phyloP scores from a whole-genome alignment of 2,797 vertebrate genomes.

The Sebastes goodei region DNA sequence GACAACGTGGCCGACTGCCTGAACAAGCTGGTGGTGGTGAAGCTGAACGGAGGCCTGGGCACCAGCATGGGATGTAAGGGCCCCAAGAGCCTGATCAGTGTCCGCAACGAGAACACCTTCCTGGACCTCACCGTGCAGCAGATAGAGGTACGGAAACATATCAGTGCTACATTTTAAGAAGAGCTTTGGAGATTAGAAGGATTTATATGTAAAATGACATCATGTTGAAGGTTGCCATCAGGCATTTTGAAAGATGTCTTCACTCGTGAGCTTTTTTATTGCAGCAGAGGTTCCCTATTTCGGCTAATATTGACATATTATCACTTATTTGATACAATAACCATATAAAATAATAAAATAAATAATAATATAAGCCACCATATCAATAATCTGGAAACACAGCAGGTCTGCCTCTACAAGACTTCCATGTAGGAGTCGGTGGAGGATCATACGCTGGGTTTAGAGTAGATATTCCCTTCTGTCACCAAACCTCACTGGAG shows the following conservation, averaged over 20 bases:
- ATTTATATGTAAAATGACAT: neutral
- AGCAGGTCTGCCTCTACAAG: too few relatives aligned
- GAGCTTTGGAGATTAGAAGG: too few relatives aligned
- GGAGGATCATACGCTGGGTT: too few relatives aligned
- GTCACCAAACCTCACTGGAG: too few relatives aligned
- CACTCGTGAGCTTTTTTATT: neutral
- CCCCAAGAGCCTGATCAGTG: slow-evolving; percentile 97
- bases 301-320: neutral
- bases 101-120: slow-evolving; percentile 98
- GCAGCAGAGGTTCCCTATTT: too few relatives aligned
- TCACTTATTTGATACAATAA: neutral
- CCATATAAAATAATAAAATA: too few relatives aligned
- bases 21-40: slow-evolving; percentile 97
- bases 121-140: slow-evolving; percentile 98
- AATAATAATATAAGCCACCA: too few relatives aligned
- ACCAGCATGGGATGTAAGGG: slow-evolving; percentile 99
- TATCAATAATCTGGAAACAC: too few relatives aligned
- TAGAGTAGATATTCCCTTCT: too few relatives aligned
- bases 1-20: slow-evolving; percentile 89
- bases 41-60: slow-evolving; percentile 96
- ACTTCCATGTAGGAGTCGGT: too few relatives aligned
- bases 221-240: neutral
- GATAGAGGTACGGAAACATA: slow-evolving; percentile 87
- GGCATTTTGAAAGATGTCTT: neutral
- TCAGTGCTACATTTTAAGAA: neutral